Conservation (phyloP, 2,888 invertebrate species). For the Eristalis pertinax region DNA sequence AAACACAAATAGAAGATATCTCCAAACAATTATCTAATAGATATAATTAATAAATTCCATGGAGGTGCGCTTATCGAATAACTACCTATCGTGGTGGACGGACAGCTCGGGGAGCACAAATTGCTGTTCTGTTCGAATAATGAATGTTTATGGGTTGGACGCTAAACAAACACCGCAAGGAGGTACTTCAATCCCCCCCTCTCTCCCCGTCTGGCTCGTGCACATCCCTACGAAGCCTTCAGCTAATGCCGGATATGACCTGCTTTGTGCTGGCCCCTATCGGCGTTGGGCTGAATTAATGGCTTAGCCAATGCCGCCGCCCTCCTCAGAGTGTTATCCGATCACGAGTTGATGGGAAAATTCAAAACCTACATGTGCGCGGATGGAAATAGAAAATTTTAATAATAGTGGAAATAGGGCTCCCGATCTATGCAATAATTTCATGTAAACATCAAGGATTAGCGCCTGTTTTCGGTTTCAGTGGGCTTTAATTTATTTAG, state of each 20-base stretch:
- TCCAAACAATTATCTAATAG: conserved; percentile 16
- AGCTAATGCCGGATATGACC: conserved; percentile 1
- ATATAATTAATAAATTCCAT: conserved; percentile 28
- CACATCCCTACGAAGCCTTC: neutral
- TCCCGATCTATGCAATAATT: conserved; percentile 26
- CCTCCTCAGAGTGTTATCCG: conserved; percentile 9
- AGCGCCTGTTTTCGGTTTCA: conserved; percentile 43
- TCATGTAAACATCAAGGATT: conserved; percentile 55
- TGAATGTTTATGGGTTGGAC: conserved; percentile 10
- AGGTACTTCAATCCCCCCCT: neutral
- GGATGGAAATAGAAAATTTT: conserved; percentile 44
- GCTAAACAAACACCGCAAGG: conserved; percentile 16
- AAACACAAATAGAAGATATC: conserved; percentile 21
- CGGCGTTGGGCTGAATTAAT: neutral
- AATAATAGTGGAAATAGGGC: conserved; percentile 11
- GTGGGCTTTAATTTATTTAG: conserved; percentile 51
- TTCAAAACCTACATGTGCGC: conserved; percentile 4
- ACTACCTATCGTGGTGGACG: neutral
- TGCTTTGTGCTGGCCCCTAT: conserved; percentile 11
- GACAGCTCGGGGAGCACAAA: conserved; percentile 3
- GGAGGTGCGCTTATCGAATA: conserved; percentile 18
- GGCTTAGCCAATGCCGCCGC: neutral
- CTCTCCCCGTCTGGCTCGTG: too few species aligned
- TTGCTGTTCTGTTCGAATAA: neutral
- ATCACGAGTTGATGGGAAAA: conserved; percentile 30